Base-by-base conservation (phyloP, 1,140 invertebrate genomes). In the Ostrea edulis region DNA sequence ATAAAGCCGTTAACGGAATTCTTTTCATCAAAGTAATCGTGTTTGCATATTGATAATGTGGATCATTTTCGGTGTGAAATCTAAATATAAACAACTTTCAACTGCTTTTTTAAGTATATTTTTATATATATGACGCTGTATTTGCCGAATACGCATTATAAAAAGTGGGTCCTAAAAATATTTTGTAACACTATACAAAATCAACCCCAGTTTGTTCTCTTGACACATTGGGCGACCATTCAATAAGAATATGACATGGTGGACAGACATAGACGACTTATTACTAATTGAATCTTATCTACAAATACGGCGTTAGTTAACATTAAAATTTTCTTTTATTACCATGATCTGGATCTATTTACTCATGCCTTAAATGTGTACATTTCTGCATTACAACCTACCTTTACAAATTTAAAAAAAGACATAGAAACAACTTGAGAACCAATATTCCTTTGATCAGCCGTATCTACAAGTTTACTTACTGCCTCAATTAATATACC, bases 21-120 rank as follows among this genome's bases (percentile, higher is more conserved):
- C 68, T 77, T 77, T 77, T 77, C 68, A 77, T 77, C 29, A 77
- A 77, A 77, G 68, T 77, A 77, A 77, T 77, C 68, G 68, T 77
- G 68, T 77, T 77, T 77, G 68, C 68, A 29, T 77, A 77, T 77
- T 77, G 68, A 77, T 77, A 77, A 77, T 29, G 25, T 77, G 68
- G 68, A 77, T 77, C 68, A 77, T 35, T 77, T 77, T 29, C 68
- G 25, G 68, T 77, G 68, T 77, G 68, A 77, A 77, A 77, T 77
- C 68, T 77, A 77, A 77, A 77, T 77, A 77, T 77, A 77, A 77
- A 77, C 68, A 77, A 77, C 68, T 22, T 77, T 77, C 25, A 77
- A 77, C 22, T 77, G 8, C 11, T 25, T 77, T 77, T 77, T 77
- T 77, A 35, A 77, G 29, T 17, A 62, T 62, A n/a, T 62, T n/a